phyloP scores from a whole-genome alignment of 2,113 vertebrate species.

The Antechinus flavipes region DNA sequence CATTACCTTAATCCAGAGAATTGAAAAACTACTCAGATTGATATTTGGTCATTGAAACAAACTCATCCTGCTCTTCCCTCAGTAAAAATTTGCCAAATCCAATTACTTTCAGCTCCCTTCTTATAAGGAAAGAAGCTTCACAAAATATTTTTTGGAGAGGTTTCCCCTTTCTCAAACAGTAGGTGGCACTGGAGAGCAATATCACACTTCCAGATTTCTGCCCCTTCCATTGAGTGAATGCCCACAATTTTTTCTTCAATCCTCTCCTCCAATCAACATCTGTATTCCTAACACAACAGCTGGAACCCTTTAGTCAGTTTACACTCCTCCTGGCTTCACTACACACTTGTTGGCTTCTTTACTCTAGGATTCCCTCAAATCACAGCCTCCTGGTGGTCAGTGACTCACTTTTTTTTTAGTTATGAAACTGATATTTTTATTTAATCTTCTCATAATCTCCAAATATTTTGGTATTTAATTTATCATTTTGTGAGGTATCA shows the following conservation, averaged over 20 bases:
- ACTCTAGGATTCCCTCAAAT: neutral
- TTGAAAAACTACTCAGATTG: neutral
- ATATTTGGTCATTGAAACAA: neutral
- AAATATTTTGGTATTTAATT: neutral
- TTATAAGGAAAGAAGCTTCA: neutral
- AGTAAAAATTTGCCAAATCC: neutral
- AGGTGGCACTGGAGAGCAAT: neutral
- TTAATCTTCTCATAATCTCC: neutral
- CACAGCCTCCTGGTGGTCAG: neutral
- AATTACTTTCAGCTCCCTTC: neutral
- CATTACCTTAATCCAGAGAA: neutral
- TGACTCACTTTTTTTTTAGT: neutral
- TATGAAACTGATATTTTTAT: neutral
- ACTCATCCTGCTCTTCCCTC: neutral
- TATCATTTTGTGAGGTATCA: neutral
- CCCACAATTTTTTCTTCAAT: neutral
- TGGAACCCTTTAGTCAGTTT: neutral
- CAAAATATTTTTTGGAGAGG: neutral
- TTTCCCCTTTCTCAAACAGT: neutral
- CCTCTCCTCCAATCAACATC: neutral
- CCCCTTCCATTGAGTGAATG: neutral
- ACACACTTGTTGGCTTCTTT: neutral
- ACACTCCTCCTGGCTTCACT: neutral
- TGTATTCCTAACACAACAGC: neutral
- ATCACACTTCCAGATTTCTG: neutral